Conservation (phyloP, 2,888 invertebrate genomes). For the Hirtodrosophila duncani region DNA sequence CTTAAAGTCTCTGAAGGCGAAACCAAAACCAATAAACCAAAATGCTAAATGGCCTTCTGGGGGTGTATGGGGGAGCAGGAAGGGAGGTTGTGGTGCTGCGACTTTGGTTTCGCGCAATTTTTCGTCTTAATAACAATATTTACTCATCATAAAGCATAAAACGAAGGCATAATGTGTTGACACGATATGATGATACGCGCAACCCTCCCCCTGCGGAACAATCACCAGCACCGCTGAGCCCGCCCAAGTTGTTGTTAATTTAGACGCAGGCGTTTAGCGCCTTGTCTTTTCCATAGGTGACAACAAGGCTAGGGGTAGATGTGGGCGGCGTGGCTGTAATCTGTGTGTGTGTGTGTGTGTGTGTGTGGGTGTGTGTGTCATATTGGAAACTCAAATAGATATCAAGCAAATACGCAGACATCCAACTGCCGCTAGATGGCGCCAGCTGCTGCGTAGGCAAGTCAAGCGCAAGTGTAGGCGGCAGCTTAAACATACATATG, state of each 20-base stretch:
- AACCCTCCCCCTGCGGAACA: too few relatives aligned
- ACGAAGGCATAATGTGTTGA: conserved; percentile 52
- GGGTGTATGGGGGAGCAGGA: background rate
- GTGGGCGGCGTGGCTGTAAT: too few relatives aligned
- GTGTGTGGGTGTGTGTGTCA: conserved; percentile 5
- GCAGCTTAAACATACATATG: background rate
- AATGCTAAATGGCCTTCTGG: conserved; percentile 29
- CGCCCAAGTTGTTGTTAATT: too few relatives aligned
- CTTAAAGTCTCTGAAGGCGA: conserved; percentile 1
- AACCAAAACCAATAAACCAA: conserved; percentile 43
- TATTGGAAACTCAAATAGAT: conserved; percentile 39
- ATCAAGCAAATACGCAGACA: conserved; percentile 22
- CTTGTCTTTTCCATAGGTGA: too few relatives aligned
- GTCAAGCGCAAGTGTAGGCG: background rate
- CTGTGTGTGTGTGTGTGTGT: conserved; percentile 2
- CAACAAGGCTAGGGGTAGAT: too few relatives aligned
- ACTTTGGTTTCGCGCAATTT: conserved; percentile 37
- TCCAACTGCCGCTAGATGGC: conserved; percentile 26
- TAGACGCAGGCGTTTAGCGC: too few relatives aligned
- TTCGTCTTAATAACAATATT: conserved; percentile 53
- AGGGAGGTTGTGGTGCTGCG: background rate
- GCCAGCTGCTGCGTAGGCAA: conserved; percentile 14
- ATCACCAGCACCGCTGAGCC: too few relatives aligned
- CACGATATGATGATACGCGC: conserved; percentile 13
- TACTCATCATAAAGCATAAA: conserved; percentile 53